Evolutionary conservation across 2,797 vertebrate genomes (phyloP).

Genomic region (Oreochromis grahami): DNA sequence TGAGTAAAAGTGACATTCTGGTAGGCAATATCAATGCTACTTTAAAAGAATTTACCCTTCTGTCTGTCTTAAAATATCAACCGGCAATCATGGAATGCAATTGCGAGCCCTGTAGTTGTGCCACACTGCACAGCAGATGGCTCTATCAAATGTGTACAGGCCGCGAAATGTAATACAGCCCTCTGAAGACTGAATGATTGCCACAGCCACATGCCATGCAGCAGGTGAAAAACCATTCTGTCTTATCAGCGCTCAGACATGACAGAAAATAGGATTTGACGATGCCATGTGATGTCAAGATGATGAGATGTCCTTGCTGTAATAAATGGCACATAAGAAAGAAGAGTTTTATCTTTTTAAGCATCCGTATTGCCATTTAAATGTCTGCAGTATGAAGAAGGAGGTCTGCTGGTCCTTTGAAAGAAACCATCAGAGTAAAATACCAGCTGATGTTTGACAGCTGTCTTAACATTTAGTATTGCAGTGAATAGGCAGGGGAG

Average conservation of each 20-base stretch:
- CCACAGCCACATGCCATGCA: slow-evolving; percentile 16
- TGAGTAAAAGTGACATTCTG: not conserved
- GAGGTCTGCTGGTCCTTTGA: not conserved
- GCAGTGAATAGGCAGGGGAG: not conserved
- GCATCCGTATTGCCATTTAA: slow-evolving; percentile 21
- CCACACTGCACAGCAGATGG: slow-evolving; percentile 14
- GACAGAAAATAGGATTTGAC: not conserved
- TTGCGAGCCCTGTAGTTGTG: not conserved
- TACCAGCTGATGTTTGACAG: not conserved
- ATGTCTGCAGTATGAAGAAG: not conserved
- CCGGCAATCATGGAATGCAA: slow-evolving; percentile 6
- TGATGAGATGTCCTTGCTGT: slow-evolving; percentile 15
- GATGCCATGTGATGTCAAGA: not conserved
- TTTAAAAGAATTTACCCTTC: not conserved
- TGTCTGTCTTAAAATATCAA: slow-evolving; percentile 23
- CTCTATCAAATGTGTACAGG: slow-evolving; percentile 26
- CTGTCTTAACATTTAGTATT: not conserved
- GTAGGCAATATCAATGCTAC: not conserved
- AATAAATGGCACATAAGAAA: not conserved
- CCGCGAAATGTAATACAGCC: slow-evolving; percentile 10
- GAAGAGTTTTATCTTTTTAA: slow-evolving; percentile 6
- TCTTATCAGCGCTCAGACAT: slow-evolving; percentile 31
- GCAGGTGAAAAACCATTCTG: slow-evolving; percentile 30
- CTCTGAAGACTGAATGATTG: slow-evolving; percentile 19
- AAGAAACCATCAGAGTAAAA: not conserved